These are phyloP conservation scores for Drosophila nebulosa DNA, from an alignment of 1,140 invertebrate genomes.

Conservation along the genomic window DNA sequence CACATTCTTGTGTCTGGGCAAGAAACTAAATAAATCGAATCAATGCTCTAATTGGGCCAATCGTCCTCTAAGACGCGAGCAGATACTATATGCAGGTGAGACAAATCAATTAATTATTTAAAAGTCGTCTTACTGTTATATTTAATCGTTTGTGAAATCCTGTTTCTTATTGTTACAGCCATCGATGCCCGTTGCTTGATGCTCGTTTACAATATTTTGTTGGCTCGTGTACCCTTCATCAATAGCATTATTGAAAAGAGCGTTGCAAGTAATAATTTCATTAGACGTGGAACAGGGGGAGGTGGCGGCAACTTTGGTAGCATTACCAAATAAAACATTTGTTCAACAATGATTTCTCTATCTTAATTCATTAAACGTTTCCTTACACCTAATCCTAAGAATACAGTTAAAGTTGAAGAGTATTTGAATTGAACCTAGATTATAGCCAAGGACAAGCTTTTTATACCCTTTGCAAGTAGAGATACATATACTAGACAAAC, in stretches of 20 bases:
- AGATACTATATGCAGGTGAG: slow-evolving; percentile 89
- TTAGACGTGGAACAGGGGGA: slow-evolving; percentile 33
- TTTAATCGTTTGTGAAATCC: too few relatives aligned
- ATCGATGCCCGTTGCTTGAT: slow-evolving; percentile 90
- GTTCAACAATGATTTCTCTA: background rate
- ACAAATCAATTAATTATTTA: background rate
- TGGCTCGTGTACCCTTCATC: slow-evolving; percentile 82
- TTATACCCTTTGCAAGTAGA: background rate
- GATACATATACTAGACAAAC: background rate
- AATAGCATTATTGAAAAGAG: slow-evolving; percentile 82
- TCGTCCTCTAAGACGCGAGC: slow-evolving; percentile 87
- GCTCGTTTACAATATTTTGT: slow-evolving; percentile 85
- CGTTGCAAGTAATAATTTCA: slow-evolving; percentile 75
- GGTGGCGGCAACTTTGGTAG: slow-evolving; percentile 25
- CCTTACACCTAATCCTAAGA: slow-evolving; percentile 20
- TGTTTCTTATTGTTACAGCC: slow-evolving; percentile 81
- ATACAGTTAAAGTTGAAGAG: slow-evolving; percentile 59
- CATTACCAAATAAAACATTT: slow-evolving; percentile 39
- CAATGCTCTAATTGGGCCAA: slow-evolving; percentile 93
- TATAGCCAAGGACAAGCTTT: background rate
- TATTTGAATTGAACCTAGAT: slow-evolving; percentile 55
- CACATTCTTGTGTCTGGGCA: slow-evolving; percentile 86
- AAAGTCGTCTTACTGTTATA: slow-evolving; percentile 4
- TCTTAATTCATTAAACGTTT: background rate
- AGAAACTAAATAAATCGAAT: slow-evolving; percentile 88